Conservation (phyloP, 2,888 invertebrate species). For the Stenurella melanura region DNA sequence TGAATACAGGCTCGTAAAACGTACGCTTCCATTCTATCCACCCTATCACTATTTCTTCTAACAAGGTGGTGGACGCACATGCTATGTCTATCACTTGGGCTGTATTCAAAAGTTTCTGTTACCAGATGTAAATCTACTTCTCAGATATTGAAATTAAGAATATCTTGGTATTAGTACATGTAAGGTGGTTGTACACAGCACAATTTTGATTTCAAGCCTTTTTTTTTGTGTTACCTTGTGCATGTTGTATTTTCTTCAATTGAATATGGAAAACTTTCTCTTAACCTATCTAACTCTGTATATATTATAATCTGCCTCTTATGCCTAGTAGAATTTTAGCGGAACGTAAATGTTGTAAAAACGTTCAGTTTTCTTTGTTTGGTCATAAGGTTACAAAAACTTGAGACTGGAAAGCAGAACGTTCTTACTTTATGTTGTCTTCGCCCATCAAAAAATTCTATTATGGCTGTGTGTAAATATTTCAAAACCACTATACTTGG, state of each 20-base stretch:
- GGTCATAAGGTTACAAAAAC: neutral
- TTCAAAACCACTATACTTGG: slow-evolving; percentile 1
- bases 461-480: slow-evolving; percentile 16
- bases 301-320: slow-evolving; percentile 6
- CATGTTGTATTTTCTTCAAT: slow-evolving; percentile 34
- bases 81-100: too few relatives aligned
- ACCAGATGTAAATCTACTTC: too few relatives aligned
- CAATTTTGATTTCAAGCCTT: slow-evolving; percentile 38
- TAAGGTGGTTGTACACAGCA: slow-evolving; percentile 39
- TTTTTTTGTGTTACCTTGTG: slow-evolving; percentile 41
- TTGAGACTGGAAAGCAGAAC: neutral
- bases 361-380: neutral
- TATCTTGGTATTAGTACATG: slow-evolving; percentile 36
- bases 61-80: too few relatives aligned
- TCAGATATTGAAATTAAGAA: neutral
- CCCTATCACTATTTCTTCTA: too few relatives aligned
- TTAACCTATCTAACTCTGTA: slow-evolving; percentile 25
- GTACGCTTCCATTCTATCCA: too few relatives aligned
- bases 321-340: slow-evolving; percentile 18
- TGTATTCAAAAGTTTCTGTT: too few relatives aligned
- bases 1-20: too few relatives aligned
- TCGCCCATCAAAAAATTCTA: slow-evolving; percentile 9
- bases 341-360: neutral
- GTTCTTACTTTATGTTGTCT: neutral
- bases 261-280: neutral